These are phyloP conservation scores for Apocheima hispidaria DNA, from an alignment of 2,888 invertebrate species.

Conservation along the genomic window DNA sequence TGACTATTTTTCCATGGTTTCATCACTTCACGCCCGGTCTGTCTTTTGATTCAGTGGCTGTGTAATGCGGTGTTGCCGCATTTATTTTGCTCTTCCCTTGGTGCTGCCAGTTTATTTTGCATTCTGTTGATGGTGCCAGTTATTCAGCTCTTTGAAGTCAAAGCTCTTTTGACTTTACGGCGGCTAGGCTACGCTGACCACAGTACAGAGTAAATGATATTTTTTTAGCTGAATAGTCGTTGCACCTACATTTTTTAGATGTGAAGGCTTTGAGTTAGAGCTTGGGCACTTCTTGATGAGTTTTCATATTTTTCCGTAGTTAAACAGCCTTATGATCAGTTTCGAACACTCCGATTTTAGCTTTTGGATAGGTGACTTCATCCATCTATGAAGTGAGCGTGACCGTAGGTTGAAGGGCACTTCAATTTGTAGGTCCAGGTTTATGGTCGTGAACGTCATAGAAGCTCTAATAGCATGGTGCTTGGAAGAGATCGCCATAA, in stretches of 20 bases:
- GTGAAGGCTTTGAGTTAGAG: constrained; percentile 26
- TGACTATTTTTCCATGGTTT: constrained; percentile 83
- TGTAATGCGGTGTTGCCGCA: constrained; percentile 82
- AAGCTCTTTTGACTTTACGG: constrained; percentile 80
- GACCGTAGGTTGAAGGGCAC: too few relatives aligned
- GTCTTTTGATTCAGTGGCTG: constrained; percentile 84
- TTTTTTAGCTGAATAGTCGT: constrained; percentile 69
- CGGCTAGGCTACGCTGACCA: constrained; percentile 74
- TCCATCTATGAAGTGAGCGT: too few relatives aligned
- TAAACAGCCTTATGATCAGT: too few relatives aligned
- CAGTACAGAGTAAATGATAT: constrained; percentile 73
- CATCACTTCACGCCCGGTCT: constrained; percentile 83
- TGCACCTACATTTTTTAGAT: constrained; percentile 55
- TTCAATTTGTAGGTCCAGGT: too few relatives aligned
- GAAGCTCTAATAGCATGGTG: too few relatives aligned
- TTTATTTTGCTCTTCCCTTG: constrained; percentile 82
- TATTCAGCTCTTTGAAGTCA: constrained; percentile 82
- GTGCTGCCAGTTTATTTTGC: constrained; percentile 76
- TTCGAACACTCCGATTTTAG: background rate
- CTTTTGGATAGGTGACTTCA: background rate
- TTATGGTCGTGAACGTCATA: too few relatives aligned
- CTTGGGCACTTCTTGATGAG: constrained; percentile 22
- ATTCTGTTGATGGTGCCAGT: constrained; percentile 78
- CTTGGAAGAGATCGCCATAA: too few relatives aligned
- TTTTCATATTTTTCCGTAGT: background rate